Percentiles rank a stretch among this genome's conserved stretches.
These are phyloP conservation scores for Zoanthus gigantus DNA, from an alignment of 92 coral and sea anemone genomes.

Conservation along the genomic window DNA sequence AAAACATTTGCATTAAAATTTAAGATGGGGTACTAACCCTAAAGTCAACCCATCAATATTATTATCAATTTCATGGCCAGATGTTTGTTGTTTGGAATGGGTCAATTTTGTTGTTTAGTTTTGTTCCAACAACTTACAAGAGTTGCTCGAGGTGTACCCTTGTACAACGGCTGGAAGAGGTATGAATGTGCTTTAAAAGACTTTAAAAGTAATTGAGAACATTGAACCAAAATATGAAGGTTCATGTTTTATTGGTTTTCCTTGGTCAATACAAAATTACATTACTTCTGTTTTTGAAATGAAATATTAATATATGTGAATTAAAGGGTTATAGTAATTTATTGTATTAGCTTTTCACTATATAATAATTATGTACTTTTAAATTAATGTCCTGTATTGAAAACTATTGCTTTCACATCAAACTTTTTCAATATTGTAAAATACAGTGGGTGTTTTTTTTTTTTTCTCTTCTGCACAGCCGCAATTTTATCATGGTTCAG, in stretches of 20 bases:
- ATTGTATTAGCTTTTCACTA: too few relatives aligned
- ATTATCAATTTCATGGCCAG: slow-evolving; percentile 5
- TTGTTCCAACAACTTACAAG: slow-evolving; percentile 17
- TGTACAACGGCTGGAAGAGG: slow-evolving; percentile 56
- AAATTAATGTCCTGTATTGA: not conserved
- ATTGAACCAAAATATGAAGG: too few relatives aligned
- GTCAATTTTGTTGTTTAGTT: not conserved
- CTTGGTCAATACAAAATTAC: too few relatives aligned
- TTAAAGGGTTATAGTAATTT: too few relatives aligned
- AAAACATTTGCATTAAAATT: slow-evolving; percentile 24
- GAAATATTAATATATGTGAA: too few relatives aligned
- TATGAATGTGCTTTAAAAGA: not conserved
- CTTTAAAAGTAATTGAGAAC: too few relatives aligned
- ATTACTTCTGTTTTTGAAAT: too few relatives aligned
- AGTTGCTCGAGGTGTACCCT: slow-evolving; percentile 51
- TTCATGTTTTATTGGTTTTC: too few relatives aligned
- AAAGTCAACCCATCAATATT: slow-evolving; percentile 1
- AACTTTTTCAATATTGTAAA: too few relatives aligned
- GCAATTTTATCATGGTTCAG: not conserved
- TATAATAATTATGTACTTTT: not conserved
- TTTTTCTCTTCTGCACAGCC: too few relatives aligned
- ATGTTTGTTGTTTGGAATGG: slow-evolving; percentile 17
- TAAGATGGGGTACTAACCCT: not conserved
- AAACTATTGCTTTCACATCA: not conserved
- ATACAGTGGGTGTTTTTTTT: too few relatives aligned